Percentiles rank a stretch among this genome's conserved stretches.
Evolutionary conservation across 2,113 vertebrate genomes (phyloP).

Genomic region (Cavia porcellus): DNA sequence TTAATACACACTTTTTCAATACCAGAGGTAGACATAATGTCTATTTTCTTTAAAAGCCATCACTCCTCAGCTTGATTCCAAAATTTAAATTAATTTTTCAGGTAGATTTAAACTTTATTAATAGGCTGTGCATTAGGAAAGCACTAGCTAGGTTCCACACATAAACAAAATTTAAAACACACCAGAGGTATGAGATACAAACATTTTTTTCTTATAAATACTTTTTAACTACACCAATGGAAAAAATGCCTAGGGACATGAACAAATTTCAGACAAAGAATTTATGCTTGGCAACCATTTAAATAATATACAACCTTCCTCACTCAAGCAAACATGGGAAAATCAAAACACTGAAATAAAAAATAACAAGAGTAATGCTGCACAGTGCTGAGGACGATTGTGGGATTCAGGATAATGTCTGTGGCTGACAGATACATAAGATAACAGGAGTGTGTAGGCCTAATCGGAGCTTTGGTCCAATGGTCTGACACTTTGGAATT

Average conservation of each 20-base stretch:
- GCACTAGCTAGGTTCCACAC: background rate
- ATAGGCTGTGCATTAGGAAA: background rate
- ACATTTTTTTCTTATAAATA: background rate
- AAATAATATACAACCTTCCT: background rate
- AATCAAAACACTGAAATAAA: background rate
- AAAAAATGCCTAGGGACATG: conserved; percentile 22
- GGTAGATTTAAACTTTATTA: conserved; percentile 53
- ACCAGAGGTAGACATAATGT: conserved; percentile 25
- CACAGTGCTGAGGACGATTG: no score
- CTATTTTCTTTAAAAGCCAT: background rate
- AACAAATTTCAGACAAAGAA: background rate
- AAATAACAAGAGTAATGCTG: background rate
- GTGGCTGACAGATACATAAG: background rate
- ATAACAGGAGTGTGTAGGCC: accelerated
- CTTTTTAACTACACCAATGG: background rate
- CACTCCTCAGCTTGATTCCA: conserved; percentile 37
- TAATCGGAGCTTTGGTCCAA: background rate
- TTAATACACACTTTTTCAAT: conserved; percentile 45
- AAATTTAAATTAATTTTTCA: conserved; percentile 60
- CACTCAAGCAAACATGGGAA: background rate
- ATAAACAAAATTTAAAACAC: conserved; percentile 45
- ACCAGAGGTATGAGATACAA: background rate
- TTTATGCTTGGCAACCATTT: background rate
- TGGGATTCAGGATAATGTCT: background rate
- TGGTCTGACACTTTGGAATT: background rate